phyloP scores from a whole-genome alignment of 2,797 vertebrate genomes.

The Crocidura indochinensis region DNA sequence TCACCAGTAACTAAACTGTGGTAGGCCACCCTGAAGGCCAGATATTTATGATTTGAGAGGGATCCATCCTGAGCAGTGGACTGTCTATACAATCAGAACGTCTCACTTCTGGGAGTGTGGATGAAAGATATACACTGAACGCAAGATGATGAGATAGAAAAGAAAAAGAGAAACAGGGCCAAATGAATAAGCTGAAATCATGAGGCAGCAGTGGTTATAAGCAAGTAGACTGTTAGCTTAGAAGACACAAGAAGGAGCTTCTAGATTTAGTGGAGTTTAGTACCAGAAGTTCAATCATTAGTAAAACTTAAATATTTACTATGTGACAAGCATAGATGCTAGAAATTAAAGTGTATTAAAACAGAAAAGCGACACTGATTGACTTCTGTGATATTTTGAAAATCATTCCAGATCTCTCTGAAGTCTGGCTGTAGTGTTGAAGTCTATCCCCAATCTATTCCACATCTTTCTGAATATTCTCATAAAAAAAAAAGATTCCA shows the following conservation, averaged over 20 bases:
- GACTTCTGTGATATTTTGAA: background rate
- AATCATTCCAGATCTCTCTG: background rate
- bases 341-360: background rate
- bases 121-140: background rate
- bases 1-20: background rate
- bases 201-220: background rate
- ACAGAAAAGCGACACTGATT: background rate
- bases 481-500: no score
- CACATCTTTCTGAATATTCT: slow-evolving; percentile 29
- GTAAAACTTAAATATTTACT: background rate
- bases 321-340: background rate
- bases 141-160: background rate
- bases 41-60: background rate
- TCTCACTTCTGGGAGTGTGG: background rate
- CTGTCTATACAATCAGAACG: background rate
- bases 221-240: background rate
- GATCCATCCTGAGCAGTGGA: background rate
- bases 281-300: background rate
- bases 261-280: background rate
- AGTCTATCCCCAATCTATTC: background rate
- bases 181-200: background rate
- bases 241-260: background rate
- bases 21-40: background rate
- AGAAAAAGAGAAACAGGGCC: background rate
- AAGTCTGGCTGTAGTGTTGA: background rate